These are phyloP conservation scores for Cheiracanthium punctorium DNA, from an alignment of 2,888 invertebrate species.

Conservation along the genomic window DNA sequence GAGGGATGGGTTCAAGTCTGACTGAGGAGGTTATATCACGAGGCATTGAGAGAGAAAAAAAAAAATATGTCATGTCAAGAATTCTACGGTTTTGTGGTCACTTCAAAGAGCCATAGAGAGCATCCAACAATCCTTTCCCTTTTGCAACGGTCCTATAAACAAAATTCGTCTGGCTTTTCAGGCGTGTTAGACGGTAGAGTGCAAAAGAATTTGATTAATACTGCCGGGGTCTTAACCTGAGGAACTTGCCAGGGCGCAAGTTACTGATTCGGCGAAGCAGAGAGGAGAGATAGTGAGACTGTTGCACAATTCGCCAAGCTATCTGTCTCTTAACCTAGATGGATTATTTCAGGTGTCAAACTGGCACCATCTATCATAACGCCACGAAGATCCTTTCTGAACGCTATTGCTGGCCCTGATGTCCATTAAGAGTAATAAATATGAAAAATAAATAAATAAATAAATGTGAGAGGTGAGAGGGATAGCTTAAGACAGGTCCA, in stretches of 20 bases:
- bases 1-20: not conserved
- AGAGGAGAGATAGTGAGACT: conserved; percentile 21
- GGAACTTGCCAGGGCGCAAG: not conserved
- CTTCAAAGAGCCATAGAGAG: conserved; percentile 25
- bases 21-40: conserved; percentile 34
- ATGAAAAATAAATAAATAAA: conserved; percentile 1
- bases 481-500: conserved; percentile 44
- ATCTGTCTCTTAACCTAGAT: conserved; percentile 57
- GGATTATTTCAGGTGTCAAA: conserved; percentile 66
- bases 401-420: conserved; percentile 32
- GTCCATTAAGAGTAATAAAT: conserved; percentile 64
- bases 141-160: conserved; percentile 45
- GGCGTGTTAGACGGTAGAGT: conserved; percentile 33
- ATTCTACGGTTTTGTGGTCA: conserved; percentile 19
- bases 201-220: conserved; percentile 52
- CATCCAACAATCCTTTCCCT: conserved; percentile 31
- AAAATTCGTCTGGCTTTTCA: conserved; percentile 55
- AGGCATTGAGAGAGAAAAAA: conserved; percentile 13
- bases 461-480: conserved; percentile 8
- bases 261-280: not conserved
- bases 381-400: conserved; percentile 56
- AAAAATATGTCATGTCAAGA: conserved; percentile 26
- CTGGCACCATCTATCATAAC: conserved; percentile 55
- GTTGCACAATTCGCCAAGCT: conserved; percentile 39
- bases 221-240: conserved; percentile 43